phyloP scores from a whole-genome alignment of 1,140 invertebrate species.

The Belonocnema kinseyi region DNA sequence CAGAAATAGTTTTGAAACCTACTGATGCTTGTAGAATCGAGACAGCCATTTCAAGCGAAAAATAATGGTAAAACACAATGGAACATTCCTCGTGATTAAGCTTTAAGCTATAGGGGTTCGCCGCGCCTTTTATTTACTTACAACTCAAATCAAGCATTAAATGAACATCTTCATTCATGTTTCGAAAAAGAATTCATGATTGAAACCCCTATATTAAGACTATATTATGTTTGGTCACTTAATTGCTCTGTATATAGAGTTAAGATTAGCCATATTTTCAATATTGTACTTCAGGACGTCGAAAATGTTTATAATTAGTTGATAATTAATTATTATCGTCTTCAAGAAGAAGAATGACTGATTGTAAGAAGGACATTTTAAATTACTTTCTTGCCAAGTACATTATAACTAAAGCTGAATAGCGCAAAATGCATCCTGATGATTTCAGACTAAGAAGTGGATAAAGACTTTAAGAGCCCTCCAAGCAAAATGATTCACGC shows the following conservation, averaged over 20 bases:
- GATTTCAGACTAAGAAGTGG: background rate
- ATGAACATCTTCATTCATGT: slow-evolving; percentile 1
- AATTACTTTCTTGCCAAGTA: background rate
- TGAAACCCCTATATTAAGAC: background rate
- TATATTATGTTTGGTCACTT: background rate
- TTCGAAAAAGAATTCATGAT: slow-evolving; percentile 1
- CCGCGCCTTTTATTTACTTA: background rate
- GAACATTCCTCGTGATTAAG: background rate
- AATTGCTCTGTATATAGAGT: background rate
- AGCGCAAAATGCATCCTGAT: too few species aligned
- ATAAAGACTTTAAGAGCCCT: background rate
- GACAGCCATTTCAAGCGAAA: background rate
- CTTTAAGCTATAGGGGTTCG: background rate
- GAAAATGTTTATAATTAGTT: background rate
- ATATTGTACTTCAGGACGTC: background rate
- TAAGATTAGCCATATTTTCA: background rate
- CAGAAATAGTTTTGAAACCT: too few species aligned
- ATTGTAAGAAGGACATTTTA: background rate
- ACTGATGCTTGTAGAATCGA: too few species aligned
- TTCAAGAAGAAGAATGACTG: background rate
- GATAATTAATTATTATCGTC: background rate
- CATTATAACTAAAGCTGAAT: background rate
- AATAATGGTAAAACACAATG: background rate
- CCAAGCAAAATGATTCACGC: slow-evolving; percentile 1
- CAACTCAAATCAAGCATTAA: background rate